phyloP scores from a whole-genome alignment of 2,113 vertebrate genomes.

The Panthera uncia region DNA sequence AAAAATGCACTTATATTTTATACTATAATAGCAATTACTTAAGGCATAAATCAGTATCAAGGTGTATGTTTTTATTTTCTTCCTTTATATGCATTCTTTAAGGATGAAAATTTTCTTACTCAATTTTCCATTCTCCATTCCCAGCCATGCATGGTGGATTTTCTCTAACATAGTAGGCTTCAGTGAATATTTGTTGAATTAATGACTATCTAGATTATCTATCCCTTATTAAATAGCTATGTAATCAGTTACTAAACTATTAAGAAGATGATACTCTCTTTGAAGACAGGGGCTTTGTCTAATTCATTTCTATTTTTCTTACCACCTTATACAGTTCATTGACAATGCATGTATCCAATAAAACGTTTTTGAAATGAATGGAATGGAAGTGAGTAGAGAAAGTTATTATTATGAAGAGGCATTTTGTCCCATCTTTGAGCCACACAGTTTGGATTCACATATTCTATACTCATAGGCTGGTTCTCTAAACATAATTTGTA shows the following conservation, averaged over 20 bases:
- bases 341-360: not conserved
- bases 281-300: not conserved
- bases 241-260: not conserved
- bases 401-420: not conserved
- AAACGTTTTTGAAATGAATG: slow-evolving; percentile 22
- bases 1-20: not conserved
- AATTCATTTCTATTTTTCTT: not conserved
- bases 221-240: not conserved
- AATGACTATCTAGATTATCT: not conserved
- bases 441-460: not conserved
- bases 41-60: not conserved
- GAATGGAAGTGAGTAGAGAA: not conserved
- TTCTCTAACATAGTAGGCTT: not conserved
- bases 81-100: not conserved
- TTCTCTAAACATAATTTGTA: slow-evolving; percentile 45
- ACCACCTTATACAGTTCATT: not conserved
- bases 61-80: not conserved
- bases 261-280: not conserved
- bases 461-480: not conserved
- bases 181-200: not conserved
- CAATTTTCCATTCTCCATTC: not conserved
- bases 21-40: not conserved
- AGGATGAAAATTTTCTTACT: slow-evolving; percentile 15
- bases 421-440: not conserved
- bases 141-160: not conserved